These are phyloP conservation scores for Chrysolina haemoptera DNA, from an alignment of 2,888 invertebrate genomes.

Conservation along the genomic window DNA sequence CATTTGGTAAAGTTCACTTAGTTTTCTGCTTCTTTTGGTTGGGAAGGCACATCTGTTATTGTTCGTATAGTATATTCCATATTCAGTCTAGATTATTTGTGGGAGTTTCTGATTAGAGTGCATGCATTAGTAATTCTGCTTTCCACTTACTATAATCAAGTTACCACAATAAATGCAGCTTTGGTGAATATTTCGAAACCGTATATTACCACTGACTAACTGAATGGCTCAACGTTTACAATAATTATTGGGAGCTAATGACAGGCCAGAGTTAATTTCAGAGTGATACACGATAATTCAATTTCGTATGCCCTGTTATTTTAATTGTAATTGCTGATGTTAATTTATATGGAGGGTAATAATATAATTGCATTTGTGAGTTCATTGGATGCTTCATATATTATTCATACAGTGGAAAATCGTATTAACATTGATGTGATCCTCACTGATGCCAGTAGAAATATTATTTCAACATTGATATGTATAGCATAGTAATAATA, in stretches of 20 bases:
- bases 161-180: not conserved
- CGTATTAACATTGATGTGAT: no score
- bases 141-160: not conserved
- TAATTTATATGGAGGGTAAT: not conserved
- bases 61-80: no score
- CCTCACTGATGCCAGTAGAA: no score
- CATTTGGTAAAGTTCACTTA: no score
- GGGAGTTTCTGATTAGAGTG: not conserved
- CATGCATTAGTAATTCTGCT: not conserved
- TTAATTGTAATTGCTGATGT: slow-evolving; percentile 1
- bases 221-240: not conserved
- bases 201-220: not conserved
- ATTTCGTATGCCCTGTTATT: not conserved
- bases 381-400: not conserved
- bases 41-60: no score
- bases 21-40: no score
- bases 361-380: not conserved
- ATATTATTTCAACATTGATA: no score
- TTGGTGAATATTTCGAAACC: not conserved
- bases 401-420: not conserved
- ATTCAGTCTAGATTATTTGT: not conserved
- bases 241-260: not conserved
- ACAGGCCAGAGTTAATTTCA: slow-evolving; percentile 1
- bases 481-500: no score
- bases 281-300: not conserved